Conservation (phyloP, 2,888 invertebrate genomes). For the Hymenopus coronatus region DNA sequence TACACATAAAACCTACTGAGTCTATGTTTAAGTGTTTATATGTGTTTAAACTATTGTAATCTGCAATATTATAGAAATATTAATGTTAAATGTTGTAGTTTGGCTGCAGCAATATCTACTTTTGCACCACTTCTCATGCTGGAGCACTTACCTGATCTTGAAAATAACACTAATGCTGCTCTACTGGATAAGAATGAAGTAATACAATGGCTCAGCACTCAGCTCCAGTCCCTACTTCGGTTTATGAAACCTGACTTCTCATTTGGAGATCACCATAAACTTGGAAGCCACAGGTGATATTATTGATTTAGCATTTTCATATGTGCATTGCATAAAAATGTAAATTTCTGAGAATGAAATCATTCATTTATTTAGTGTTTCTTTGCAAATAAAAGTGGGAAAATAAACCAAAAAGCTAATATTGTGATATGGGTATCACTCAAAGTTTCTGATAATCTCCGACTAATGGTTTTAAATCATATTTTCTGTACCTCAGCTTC, state of each 20-base stretch:
- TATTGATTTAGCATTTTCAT: not conserved
- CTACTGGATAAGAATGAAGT: constrained; percentile 35
- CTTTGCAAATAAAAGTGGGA: too few species aligned
- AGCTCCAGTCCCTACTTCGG: constrained; percentile 55
- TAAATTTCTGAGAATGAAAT: too few species aligned
- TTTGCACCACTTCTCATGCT: constrained; percentile 26
- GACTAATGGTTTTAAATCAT: too few species aligned
- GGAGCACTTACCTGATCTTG: constrained; percentile 22
- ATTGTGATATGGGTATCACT: too few species aligned
- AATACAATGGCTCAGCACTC: not conserved
- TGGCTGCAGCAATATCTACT: constrained; percentile 26
- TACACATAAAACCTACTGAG: too few species aligned
- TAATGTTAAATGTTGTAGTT: not conserved
- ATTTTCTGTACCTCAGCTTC: too few species aligned
- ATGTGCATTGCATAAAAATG: not conserved
- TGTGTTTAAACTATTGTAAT: too few species aligned
- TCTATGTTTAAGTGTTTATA: too few species aligned
- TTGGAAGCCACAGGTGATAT: constrained; percentile 55
- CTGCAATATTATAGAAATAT: too few species aligned
- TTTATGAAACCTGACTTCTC: constrained; percentile 65
- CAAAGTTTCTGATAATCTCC: too few species aligned
- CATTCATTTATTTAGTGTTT: too few species aligned
- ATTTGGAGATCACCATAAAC: constrained; percentile 63
- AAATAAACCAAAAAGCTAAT: too few species aligned
- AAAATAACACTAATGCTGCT: not conserved